Conservation (phyloP, 2,113 vertebrate species). For the Aptenodytes patagonicus region DNA sequence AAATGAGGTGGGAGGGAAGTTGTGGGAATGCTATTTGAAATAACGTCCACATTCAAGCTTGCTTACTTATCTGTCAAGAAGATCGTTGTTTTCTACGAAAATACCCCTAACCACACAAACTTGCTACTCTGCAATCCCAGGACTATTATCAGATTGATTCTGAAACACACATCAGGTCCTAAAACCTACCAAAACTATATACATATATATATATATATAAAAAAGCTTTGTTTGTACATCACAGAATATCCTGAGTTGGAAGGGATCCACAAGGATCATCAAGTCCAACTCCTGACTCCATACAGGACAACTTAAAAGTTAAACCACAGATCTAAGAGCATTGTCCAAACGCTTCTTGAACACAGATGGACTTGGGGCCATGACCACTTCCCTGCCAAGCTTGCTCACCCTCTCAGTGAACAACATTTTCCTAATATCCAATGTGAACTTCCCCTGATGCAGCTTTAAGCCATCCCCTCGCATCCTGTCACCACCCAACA, state of each 20-base stretch:
- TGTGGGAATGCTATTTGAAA: background rate
- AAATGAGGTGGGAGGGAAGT: background rate
- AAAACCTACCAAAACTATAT: background rate
- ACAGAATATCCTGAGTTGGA: background rate
- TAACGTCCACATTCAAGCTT: background rate
- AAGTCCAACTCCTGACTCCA: background rate
- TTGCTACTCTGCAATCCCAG: background rate
- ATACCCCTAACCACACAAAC: background rate
- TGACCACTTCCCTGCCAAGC: background rate
- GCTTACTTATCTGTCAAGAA: background rate
- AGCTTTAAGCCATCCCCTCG: background rate
- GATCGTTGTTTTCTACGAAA: background rate
- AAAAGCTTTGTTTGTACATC: background rate
- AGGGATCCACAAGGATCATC: background rate
- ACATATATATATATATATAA: background rate
- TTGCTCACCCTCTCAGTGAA: background rate
- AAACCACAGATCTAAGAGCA: background rate
- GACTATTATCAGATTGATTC: background rate
- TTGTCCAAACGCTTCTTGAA: accelerated
- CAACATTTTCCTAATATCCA: background rate
- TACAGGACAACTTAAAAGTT: background rate
- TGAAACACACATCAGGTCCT: background rate
- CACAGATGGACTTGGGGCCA: background rate
- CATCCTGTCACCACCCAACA: no score
- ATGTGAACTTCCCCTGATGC: background rate